phyloP scores from a whole-genome alignment of 1,140 invertebrate genomes.

The Zaprionus lachaisei region DNA sequence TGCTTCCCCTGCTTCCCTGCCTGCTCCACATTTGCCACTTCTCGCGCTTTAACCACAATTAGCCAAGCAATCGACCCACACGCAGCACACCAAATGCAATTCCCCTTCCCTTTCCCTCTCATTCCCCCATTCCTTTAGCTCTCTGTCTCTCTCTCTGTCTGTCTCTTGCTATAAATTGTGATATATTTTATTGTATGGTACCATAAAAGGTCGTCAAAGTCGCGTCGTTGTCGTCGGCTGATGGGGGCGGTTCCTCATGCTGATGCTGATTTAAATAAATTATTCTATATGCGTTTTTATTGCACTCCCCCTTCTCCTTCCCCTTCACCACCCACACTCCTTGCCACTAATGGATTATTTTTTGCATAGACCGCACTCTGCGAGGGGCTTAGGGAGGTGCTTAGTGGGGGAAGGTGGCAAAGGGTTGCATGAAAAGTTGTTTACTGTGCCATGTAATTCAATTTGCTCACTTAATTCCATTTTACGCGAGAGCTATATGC shows the following conservation, averaged over 20 bases:
- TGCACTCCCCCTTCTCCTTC: conserved; percentile 30
- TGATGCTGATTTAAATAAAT: conserved; percentile 80
- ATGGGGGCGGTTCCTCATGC: conserved; percentile 64
- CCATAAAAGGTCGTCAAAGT: conserved; percentile 75
- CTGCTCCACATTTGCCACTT: conserved; percentile 14
- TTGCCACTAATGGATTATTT: conserved; percentile 49
- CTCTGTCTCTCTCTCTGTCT: neutral
- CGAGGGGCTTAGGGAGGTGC: neutral
- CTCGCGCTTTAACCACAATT: conserved; percentile 44
- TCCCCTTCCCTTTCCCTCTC: neutral
- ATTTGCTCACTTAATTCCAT: conserved; percentile 56
- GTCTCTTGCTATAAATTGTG: conserved; percentile 37
- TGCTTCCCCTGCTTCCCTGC: neutral
- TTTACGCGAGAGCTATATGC: conserved; percentile 16
- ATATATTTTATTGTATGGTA: conserved; percentile 61
- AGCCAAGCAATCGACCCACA: conserved; percentile 50
- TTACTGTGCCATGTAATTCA: conserved; percentile 66
- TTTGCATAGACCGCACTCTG: conserved; percentile 28
- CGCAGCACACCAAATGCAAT: conserved; percentile 6
- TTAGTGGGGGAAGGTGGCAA: neutral
- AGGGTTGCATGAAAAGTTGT: conserved; percentile 45
- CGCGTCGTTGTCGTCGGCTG: conserved; percentile 29
- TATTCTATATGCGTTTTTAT: conserved; percentile 77
- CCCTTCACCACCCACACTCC: conserved; percentile 1
- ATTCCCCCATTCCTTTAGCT: neutral